A percentile compares a stretch with the other conserved stretches of the same genome.
Evolutionary conservation across 2,797 vertebrate species (phyloP).

Genomic region (Cossypha polioptera): DNA sequence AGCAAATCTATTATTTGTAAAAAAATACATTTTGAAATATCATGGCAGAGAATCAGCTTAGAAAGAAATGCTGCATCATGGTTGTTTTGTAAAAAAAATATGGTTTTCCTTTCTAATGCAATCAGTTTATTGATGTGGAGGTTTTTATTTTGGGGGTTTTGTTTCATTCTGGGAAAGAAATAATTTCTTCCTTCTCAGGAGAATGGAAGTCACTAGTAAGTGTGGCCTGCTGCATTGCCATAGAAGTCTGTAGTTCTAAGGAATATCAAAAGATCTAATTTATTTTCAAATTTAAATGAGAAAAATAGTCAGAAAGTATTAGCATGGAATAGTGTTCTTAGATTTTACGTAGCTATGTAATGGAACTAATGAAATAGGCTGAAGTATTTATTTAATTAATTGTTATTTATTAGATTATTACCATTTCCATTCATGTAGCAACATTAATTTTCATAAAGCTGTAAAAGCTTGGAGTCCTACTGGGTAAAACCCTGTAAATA

Average conservation of each 20-base stretch:
- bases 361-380: not conserved
- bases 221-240: not conserved
- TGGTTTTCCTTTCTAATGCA: not conserved
- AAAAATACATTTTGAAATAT: not conserved
- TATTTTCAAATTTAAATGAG: not conserved
- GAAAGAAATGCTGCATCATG: not conserved
- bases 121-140: not conserved
- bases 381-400: slow-evolving; percentile 20
- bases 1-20: not conserved
- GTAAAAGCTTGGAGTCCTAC: not conserved
- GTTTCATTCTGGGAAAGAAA: not conserved
- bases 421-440: not conserved
- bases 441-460: slow-evolving; percentile 40
- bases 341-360: not conserved
- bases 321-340: not conserved
- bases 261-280: not conserved
- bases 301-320: not conserved
- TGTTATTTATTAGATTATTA: slow-evolving; percentile 7
- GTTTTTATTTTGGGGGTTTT: not conserved
- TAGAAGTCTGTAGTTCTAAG: not conserved
- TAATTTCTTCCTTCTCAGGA: not conserved
- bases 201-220: not conserved
- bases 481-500: slow-evolving; percentile 6
- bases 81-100: not conserved
- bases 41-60: not conserved